Percentiles rank a stretch among this genome's conserved stretches.
Conservation (phyloP, 2,888 invertebrate genomes). For the Lymantria monacha region DNA sequence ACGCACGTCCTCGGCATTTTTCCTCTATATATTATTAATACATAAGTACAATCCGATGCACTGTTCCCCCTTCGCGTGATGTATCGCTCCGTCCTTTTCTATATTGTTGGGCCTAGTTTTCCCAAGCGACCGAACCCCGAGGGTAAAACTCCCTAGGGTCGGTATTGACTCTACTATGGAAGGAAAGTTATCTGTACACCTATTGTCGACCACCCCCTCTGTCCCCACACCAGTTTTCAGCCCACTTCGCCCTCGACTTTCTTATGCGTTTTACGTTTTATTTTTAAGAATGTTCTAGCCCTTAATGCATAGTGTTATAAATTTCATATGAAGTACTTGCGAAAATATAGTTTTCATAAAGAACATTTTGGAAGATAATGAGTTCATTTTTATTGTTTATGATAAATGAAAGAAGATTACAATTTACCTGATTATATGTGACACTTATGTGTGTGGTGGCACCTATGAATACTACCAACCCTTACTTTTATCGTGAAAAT, state of each 20-base stretch:
- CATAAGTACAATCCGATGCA: slow-evolving; percentile 73
- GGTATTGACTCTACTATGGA: slow-evolving; percentile 82
- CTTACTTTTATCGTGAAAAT: too few relatives aligned
- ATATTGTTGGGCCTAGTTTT: slow-evolving; percentile 83
- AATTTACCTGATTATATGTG: too few relatives aligned
- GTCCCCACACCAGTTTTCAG: slow-evolving; percentile 46
- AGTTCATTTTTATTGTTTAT: too few relatives aligned
- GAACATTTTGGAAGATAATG: too few relatives aligned
- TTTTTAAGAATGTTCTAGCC: slow-evolving; percentile 53
- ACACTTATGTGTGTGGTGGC: too few relatives aligned
- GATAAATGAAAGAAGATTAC: too few relatives aligned
- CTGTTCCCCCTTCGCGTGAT: slow-evolving; percentile 52
- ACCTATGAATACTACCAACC: too few relatives aligned
- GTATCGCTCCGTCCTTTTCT: slow-evolving; percentile 71
- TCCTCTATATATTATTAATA: slow-evolving; percentile 83
- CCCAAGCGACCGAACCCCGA: slow-evolving; percentile 80
- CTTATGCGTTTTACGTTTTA: slow-evolving; percentile 80
- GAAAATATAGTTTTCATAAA: too few relatives aligned
- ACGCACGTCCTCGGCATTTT: slow-evolving; percentile 80
- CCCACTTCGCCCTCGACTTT: slow-evolving; percentile 60
- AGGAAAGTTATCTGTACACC: slow-evolving; percentile 82
- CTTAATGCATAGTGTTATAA: slow-evolving; percentile 31
- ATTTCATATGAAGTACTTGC: slow-evolving; percentile 16
- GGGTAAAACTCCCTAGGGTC: slow-evolving; percentile 81
- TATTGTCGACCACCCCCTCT: slow-evolving; percentile 72